phyloP scores from a whole-genome alignment of 2,113 vertebrate species.

The Gavialis gangeticus region DNA sequence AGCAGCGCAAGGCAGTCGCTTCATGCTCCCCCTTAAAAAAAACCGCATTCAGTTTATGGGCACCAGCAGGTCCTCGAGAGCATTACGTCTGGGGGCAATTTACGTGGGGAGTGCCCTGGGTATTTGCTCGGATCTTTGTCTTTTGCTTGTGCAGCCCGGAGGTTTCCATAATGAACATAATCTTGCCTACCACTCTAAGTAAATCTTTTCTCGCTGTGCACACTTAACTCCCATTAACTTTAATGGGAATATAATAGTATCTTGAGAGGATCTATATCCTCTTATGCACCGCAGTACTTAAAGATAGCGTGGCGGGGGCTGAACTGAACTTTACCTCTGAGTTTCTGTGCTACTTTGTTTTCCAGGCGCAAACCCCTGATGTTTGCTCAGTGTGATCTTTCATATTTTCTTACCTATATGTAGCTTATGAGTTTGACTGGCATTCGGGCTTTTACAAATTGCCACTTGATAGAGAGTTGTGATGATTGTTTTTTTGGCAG shows the following conservation, averaged over 20 bases:
- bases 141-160: not conserved
- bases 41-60: not conserved
- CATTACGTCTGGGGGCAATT: accelerated
- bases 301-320: not conserved
- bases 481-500: conserved; percentile 20
- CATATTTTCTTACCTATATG: not conserved
- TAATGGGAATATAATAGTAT: accelerated
- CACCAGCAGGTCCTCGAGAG: not conserved
- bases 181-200: not conserved
- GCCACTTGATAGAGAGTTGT: conserved; percentile 51
- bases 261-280: not conserved
- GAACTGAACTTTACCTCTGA: not conserved
- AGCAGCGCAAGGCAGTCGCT: too few species aligned
- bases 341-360: conserved; percentile 6
- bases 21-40: not conserved
- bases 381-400: conserved; percentile 11
- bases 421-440: conserved; percentile 39
- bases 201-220: not conserved
- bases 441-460: conserved; percentile 23
- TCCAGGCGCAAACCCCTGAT: not conserved
- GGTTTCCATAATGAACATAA: not conserved
- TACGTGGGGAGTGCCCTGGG: not conserved
- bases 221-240: not conserved
- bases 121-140: not conserved
- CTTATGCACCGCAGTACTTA: not conserved